Evolutionary conservation across 1,140 invertebrate genomes (phyloP).

Genomic region (Diabrotica undecimpunctata): DNA sequence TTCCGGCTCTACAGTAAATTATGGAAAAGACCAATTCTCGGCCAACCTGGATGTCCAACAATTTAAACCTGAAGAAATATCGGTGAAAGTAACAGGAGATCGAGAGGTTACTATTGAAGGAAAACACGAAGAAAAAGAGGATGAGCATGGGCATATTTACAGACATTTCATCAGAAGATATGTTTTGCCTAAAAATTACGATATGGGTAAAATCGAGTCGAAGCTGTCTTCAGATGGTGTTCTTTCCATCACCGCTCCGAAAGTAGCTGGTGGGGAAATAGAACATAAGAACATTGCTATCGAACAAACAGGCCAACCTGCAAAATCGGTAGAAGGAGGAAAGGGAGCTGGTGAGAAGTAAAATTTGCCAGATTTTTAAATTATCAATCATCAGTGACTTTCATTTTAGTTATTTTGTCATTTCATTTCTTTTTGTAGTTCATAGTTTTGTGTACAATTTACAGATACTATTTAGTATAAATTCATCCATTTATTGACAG

Average conservation of each 20-base stretch:
- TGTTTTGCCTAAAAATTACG: slow-evolving; percentile 55
- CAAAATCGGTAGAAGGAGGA: slow-evolving; percentile 25
- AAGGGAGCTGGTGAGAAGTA: not conserved
- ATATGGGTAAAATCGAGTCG: slow-evolving; percentile 54
- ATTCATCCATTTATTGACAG: too few relatives aligned
- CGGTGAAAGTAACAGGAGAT: slow-evolving; percentile 69
- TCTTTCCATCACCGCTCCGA: too few relatives aligned
- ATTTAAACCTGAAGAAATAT: slow-evolving; percentile 76
- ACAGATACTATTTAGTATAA: too few relatives aligned
- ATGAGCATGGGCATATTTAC: slow-evolving; percentile 61
- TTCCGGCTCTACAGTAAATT: slow-evolving; percentile 50
- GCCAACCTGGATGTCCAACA: not conserved
- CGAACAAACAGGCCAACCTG: slow-evolving; percentile 51
- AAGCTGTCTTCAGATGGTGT: slow-evolving; percentile 60
- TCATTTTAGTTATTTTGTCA: not conserved
- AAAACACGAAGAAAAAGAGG: slow-evolving; percentile 66
- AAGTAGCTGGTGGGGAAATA: slow-evolving; percentile 30
- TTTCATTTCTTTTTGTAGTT: not conserved
- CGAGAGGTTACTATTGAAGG: slow-evolving; percentile 62
- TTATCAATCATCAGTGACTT: not conserved
- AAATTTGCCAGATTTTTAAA: too few relatives aligned
- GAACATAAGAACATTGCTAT: slow-evolving; percentile 50
- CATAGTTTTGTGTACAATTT: too few relatives aligned
- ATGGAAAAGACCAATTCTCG: slow-evolving; percentile 34
- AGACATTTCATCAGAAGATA: slow-evolving; percentile 66